Evolutionary conservation across 2,797 vertebrate species (phyloP), one percentile per base, ranked within the genome.

Genomic region (Tragelaphus eurycerus): DNA sequence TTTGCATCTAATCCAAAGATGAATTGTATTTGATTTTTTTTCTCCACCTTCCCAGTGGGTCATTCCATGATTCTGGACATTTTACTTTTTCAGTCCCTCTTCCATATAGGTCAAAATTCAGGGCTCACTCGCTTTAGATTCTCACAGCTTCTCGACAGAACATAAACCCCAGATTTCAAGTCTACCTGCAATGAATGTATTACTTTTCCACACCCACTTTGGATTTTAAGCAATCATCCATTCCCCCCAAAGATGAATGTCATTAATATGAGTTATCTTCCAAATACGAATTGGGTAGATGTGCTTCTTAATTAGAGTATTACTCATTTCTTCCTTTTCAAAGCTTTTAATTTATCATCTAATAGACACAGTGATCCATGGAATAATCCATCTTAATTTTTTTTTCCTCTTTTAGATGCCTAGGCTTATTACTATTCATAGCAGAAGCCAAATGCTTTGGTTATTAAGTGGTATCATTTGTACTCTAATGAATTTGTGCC

Each of bases 291-390:
- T 86, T 85, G 31, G 74, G 38, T 92, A 57, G 55, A 95, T 55
- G 38, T n/a, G 55, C 95, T 97, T 97, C 95, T 97, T 98, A 97
- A 97, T 93, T 85, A 67, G 6, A 79, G 15, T 78, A 93, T 98
- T 96, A 97, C 96, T 97, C 55, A 2, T 96, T 97, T 93, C 93
- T 97, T 95, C 76, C 60, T 84, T 87, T 92, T 88, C 89, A 88
- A 84, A 91, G 54, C 94, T 62, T 92, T 98, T 96, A 89, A 64
- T 96, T 98, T 98, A 78, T 98, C 92, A 96, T 97, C 94, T 97
- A 95, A 90, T 89, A 91, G 91, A 34, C n/a, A 19, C 93, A 96
- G 89, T 89, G 94, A 94, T 96, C 94, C 79, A 34, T 76, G 94
- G 96, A 93, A 96, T 98, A 96, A 98, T 97, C 38, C 57, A n/a